Evolutionary conservation across 2,797 vertebrate genomes (phyloP).

Genomic region (Sphenopsis melanotis): DNA sequence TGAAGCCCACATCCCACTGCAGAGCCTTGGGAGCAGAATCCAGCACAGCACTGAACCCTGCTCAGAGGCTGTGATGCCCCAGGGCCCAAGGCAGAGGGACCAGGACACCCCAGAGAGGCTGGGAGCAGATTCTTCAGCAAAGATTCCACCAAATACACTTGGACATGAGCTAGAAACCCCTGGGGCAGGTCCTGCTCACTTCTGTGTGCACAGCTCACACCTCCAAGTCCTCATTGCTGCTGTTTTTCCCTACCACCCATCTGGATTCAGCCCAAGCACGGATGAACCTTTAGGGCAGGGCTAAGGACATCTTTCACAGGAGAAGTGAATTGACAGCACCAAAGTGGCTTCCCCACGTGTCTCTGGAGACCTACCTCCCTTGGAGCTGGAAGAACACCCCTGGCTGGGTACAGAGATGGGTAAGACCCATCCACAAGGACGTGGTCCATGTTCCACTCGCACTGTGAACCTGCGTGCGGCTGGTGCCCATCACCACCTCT

Average conservation of each 20-base stretch:
- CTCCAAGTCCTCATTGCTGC: not conserved
- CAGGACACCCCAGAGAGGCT: not conserved
- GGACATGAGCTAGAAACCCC: fast-evolving
- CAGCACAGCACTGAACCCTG: fast-evolving
- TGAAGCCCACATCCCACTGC: not conserved
- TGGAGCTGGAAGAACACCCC: not conserved
- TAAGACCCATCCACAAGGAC: too few relatives aligned
- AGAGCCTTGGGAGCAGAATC: not conserved
- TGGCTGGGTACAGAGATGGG: not conserved
- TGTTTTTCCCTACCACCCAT: fast-evolving
- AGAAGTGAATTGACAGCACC: fast-evolving
- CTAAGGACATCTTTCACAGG: not conserved
- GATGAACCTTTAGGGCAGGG: not conserved
- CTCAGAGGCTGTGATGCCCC: fast-evolving
- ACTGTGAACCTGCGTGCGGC: fast-evolving
- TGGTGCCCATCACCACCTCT: fast-evolving
- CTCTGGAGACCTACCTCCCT: fast-evolving
- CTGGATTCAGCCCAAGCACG: not conserved
- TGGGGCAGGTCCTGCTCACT: fast-evolving
- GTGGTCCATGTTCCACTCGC: fast-evolving
- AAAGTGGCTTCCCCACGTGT: fast-evolving
- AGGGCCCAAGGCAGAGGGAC: not conserved
- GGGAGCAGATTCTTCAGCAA: not conserved
- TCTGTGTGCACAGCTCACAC: not conserved
- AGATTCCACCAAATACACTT: not conserved